Evolutionary conservation across 2,113 vertebrate species (phyloP).

Genomic region (Edolisoma coerulescens): DNA sequence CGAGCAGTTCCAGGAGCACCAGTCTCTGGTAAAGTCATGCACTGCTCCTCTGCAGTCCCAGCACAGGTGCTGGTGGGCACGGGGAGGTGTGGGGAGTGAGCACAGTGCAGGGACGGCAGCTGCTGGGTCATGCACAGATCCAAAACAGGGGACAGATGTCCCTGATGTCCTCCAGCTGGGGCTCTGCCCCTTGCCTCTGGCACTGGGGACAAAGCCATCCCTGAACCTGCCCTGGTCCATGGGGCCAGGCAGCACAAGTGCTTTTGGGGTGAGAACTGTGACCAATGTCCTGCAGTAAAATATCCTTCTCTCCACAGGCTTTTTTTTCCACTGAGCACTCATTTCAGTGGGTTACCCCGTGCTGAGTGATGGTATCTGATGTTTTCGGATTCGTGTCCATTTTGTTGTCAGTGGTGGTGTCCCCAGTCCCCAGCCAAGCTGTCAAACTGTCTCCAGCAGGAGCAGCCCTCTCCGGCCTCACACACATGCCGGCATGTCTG

Average conservation of each 20-base stretch:
- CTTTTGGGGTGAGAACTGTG: background rate
- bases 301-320: constrained; percentile 62
- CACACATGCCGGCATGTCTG: background rate
- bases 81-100: background rate
- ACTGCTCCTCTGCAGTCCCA: background rate
- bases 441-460: constrained; percentile 40
- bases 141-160: background rate
- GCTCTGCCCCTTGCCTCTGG: background rate
- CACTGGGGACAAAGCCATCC: background rate
- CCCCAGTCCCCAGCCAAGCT: constrained; percentile 28
- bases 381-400: constrained; percentile 65
- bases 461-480: constrained; percentile 6
- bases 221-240: background rate
- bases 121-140: background rate
- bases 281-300: background rate
- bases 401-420: constrained; percentile 70
- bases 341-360: constrained; percentile 41
- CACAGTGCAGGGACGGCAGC: background rate
- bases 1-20: constrained; percentile 81
- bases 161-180: background rate
- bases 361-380: constrained; percentile 56
- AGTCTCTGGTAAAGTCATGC: constrained; percentile 84
- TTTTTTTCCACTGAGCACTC: constrained; percentile 15
- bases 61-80: background rate
- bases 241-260: background rate